These are phyloP conservation scores for Heliangelus exortis DNA, from an alignment of 2,797 vertebrate species.

Conservation along the genomic window DNA sequence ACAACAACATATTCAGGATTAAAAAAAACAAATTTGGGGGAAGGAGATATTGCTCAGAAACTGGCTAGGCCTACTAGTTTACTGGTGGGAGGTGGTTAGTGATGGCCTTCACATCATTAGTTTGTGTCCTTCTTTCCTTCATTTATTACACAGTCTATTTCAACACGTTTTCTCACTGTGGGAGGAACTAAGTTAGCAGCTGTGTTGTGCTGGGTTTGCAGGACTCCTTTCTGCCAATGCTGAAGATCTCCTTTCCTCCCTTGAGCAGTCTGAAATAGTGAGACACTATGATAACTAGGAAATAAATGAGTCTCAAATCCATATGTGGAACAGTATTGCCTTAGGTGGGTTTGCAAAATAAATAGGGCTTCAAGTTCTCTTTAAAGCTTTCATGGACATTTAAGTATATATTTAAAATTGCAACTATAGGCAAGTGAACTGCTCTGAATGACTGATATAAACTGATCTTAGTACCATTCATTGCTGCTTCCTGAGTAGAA, in stretches of 20 bases:
- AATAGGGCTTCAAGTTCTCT: neutral
- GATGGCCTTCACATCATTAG: neutral
- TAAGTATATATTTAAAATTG: neutral
- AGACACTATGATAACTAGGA: neutral
- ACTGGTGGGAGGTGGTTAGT: neutral
- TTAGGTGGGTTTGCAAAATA: neutral
- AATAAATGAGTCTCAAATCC: neutral
- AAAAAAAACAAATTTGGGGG: neutral
- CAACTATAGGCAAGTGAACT: neutral
- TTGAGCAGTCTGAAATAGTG: neutral
- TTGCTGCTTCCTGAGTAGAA: neutral
- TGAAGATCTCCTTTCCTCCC: neutral
- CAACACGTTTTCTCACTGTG: neutral
- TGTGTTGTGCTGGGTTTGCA: neutral
- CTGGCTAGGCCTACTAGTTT: neutral
- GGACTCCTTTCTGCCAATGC: neutral
- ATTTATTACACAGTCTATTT: neutral
- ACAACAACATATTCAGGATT: neutral
- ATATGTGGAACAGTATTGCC: neutral
- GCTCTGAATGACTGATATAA: neutral
- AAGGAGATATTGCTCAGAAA: neutral
- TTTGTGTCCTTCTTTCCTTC: neutral
- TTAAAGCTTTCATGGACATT: neutral
- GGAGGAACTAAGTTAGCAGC: neutral
- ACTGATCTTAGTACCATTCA: neutral